Evolutionary conservation across 2,113 vertebrate species (phyloP), one percentile per base, ranked within the genome.

Genomic region (Ellobius talpinus): DNA sequence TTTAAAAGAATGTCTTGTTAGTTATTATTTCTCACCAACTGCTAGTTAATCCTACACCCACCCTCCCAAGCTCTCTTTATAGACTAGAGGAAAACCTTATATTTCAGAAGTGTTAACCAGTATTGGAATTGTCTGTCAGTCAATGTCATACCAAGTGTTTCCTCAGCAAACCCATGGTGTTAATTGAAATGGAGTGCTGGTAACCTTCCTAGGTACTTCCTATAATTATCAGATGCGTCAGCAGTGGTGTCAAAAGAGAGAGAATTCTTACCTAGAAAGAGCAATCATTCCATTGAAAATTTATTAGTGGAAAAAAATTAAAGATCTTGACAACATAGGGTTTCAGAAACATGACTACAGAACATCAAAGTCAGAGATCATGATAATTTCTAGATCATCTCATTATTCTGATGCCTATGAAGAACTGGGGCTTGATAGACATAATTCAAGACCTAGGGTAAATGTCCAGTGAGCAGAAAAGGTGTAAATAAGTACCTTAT

Each of bases 101-200:
- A 72, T 72, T 86, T 70, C 42, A 31, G 23, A 91, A 89, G 36
- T 24, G 10, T 36, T 85, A 29, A 65, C 73, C 55, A 42, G 33
- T n/a, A 55, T 13, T 55, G 17, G n/a, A 73, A 89, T 76, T 24
- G 29, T 94, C 66, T 81, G 8, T 39, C 65, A 87, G 6, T 74
- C 29, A 66, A 72, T 10, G 50, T 66, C 11, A n/a, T 45, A 84
- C 36, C 26, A 50, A 87, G 52, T 33, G 55, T 78, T 55, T 36
- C 55, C 78, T 74, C 82, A 58, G 26, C 21, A 78, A 87, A 61
- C 19, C 11, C 39, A 26, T 50, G 29, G 52, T 77, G 14, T 87
- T 95, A 55, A 87, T 55, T 81, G 58, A 96, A 95, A 85, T 76
- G 50, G 77, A 91, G 66, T 58, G 88, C 31, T 19, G 42, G 70